Evolutionary conservation across 1,140 invertebrate species (phyloP).

Genomic region (Centruroides vittatus): DNA sequence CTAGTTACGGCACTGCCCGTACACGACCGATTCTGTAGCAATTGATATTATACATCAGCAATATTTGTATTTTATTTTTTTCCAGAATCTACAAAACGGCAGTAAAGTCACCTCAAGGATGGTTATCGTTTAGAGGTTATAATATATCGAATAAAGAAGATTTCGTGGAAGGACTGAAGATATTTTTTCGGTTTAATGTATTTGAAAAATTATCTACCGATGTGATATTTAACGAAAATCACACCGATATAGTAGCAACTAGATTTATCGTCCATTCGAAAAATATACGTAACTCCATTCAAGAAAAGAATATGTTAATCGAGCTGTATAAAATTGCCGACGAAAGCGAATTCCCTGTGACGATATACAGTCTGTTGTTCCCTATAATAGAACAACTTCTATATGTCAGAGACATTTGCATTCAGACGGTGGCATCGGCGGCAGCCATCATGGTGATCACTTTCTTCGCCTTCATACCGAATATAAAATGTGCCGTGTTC

Average conservation of each 20-base stretch:
- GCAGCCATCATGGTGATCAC: constrained; percentile 90
- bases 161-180: too few species aligned
- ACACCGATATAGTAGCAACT: constrained; percentile 59
- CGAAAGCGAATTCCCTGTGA: constrained; percentile 62
- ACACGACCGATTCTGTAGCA: too few species aligned
- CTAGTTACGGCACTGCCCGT: too few species aligned
- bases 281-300: constrained; percentile 73
- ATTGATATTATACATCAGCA: too few species aligned
- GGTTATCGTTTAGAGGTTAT: too few species aligned
- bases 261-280: constrained; percentile 76
- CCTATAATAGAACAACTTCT: constrained; percentile 93
- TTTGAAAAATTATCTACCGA: constrained; percentile 57
- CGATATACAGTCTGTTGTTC: constrained; percentile 86
- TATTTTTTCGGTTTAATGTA: constrained; percentile 23
- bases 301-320: constrained; percentile 79
- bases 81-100: too few species aligned
- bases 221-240: constrained; percentile 62
- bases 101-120: too few species aligned
- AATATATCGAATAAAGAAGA: too few species aligned
- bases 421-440: constrained; percentile 84
- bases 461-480: constrained; percentile 92
- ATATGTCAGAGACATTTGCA: constrained; percentile 73
- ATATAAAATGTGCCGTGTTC: constrained; percentile 81
- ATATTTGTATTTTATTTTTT: too few species aligned
- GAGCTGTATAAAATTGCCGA: constrained; percentile 59